These are phyloP conservation scores for Ptychadena robeensis DNA, from an alignment of 2,797 vertebrate genomes.

Conservation along the genomic window DNA sequence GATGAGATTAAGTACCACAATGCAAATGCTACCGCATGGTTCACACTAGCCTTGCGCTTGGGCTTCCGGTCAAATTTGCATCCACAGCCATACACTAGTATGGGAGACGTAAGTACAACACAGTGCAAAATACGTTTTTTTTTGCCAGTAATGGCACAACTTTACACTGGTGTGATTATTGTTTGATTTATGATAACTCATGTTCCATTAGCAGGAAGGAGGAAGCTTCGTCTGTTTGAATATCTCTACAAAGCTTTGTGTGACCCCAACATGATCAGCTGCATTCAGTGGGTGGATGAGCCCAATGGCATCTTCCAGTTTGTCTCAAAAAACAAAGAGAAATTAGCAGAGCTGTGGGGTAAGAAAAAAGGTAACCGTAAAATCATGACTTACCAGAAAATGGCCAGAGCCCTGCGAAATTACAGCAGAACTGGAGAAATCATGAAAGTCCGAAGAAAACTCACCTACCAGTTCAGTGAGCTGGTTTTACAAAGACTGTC, in stretches of 20 bases:
- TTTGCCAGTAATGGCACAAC: too few relatives aligned
- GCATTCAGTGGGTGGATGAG: conserved; percentile 96
- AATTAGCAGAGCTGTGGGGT: conserved; percentile 94
- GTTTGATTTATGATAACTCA: not conserved
- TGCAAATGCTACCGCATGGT: too few relatives aligned
- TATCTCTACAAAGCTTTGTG: conserved; percentile 90
- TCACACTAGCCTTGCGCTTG: too few relatives aligned
- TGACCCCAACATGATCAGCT: conserved; percentile 89
- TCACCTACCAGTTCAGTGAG: conserved; percentile 96
- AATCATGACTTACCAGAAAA: conserved; percentile 99
- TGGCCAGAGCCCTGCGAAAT: conserved; percentile 97
- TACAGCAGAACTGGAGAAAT: conserved; percentile 97
- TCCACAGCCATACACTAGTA: too few relatives aligned
- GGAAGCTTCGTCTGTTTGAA: conserved; percentile 93
- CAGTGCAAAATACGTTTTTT: too few relatives aligned
- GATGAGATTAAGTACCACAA: too few relatives aligned
- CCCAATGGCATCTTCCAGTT: conserved; percentile 92
- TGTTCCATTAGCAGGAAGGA: conserved; percentile 79
- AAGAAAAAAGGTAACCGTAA: conserved; percentile 97
- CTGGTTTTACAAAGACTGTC: conserved; percentile 87
- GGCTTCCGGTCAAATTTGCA: too few relatives aligned
- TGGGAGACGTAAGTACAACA: too few relatives aligned
- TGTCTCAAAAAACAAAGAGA: conserved; percentile 97
- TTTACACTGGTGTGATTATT: not conserved
- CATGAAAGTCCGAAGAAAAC: conserved; percentile 91